Percentiles rank a stretch among this genome's conserved stretches.
These are phyloP conservation scores for Oeneis ivallda DNA, from an alignment of 2,888 invertebrate species.

Conservation along the genomic window DNA sequence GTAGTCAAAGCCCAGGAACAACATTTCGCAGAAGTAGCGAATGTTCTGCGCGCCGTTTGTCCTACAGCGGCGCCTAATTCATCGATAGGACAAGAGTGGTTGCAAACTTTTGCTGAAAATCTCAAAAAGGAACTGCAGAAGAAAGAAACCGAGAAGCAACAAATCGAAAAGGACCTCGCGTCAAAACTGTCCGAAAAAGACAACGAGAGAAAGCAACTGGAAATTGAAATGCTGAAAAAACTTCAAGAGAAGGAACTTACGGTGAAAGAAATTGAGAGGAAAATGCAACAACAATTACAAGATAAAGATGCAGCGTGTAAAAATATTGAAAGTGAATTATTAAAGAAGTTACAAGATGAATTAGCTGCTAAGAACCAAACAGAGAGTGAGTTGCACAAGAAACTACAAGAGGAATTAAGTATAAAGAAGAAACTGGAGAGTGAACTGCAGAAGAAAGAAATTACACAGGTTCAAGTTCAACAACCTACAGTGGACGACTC, in stretches of 20 bases:
- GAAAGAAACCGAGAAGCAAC: constrained; percentile 40
- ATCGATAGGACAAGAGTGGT: constrained; percentile 54
- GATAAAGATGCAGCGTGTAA: constrained; percentile 37
- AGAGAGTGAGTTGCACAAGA: constrained; percentile 38
- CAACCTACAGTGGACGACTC: constrained; percentile 47
- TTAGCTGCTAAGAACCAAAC: constrained; percentile 35
- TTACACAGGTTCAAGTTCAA: constrained; percentile 32
- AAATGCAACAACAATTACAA: constrained; percentile 32
- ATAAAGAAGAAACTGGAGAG: constrained; percentile 38
- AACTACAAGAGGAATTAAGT: constrained; percentile 40
- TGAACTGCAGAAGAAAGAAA: constrained; percentile 40
- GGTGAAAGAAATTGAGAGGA: constrained; percentile 38
- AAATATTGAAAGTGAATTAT: constrained; percentile 34
- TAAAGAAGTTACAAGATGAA: constrained; percentile 36
- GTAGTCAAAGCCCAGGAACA: constrained; percentile 80
- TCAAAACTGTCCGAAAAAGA: constrained; percentile 27
- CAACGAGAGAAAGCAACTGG: constrained; percentile 33
- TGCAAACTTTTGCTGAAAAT: constrained; percentile 61
- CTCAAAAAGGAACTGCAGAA: constrained; percentile 54
- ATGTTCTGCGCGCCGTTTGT: constrained; percentile 59
- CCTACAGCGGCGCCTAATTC: constrained; percentile 54
- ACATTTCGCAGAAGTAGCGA: constrained; percentile 82
- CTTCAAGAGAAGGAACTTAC: constrained; percentile 27
- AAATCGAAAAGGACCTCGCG: constrained; percentile 28
- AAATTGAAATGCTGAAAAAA: constrained; percentile 30